These are phyloP conservation scores for Eudyptes chrysolophus DNA, from an alignment of 2,113 vertebrate genomes.

Conservation along the genomic window DNA sequence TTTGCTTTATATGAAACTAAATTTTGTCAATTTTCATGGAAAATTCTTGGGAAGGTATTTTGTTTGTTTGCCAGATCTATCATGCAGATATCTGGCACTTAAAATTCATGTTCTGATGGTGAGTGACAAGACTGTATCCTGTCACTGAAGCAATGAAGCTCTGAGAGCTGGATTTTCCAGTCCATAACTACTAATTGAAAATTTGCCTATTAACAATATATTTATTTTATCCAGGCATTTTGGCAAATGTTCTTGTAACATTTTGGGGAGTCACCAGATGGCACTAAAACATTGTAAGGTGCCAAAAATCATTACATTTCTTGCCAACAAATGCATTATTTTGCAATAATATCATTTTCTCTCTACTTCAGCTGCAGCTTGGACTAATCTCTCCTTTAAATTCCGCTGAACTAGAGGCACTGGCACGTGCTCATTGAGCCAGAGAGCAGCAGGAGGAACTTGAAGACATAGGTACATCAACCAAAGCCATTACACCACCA, in stretches of 20 bases:
- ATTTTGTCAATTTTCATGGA: neutral
- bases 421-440: neutral
- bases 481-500: neutral
- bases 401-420: neutral
- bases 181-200: neutral
- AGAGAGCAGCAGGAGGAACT: neutral
- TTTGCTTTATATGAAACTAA: neutral
- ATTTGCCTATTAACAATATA: neutral
- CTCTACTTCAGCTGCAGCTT: neutral
- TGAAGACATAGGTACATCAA: neutral
- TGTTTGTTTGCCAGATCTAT: neutral
- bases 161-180: neutral
- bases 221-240: neutral
- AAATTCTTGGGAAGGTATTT: neutral
- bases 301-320: slow-evolving; percentile 52
- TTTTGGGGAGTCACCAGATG: slow-evolving; percentile 69
- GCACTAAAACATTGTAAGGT: slow-evolving; percentile 67
- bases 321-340: slow-evolving; percentile 43
- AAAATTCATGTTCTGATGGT: neutral
- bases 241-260: slow-evolving; percentile 48
- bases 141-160: neutral
- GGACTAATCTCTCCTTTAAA: neutral
- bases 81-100: neutral
- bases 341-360: neutral
- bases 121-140: neutral